A percentile compares a stretch with the other conserved stretches of the same genome.
Conservation (phyloP, 1,140 invertebrate genomes). For the Charaxes varanes region DNA sequence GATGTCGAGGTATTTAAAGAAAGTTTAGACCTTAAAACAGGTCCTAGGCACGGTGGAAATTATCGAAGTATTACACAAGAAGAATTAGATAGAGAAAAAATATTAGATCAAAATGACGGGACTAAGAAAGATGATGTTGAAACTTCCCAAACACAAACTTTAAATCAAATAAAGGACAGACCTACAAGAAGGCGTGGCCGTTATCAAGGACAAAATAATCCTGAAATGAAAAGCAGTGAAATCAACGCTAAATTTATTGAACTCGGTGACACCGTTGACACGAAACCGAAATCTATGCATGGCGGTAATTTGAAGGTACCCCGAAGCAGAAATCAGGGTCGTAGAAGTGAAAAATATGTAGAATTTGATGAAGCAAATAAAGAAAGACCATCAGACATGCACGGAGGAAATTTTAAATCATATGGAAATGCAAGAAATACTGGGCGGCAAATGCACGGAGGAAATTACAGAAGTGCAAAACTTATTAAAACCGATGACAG, state of each 20-base stretch:
- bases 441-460: conserved; percentile 41
- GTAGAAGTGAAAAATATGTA: conserved; percentile 41
- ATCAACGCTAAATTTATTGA: conserved; percentile 36
- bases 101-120: conserved; percentile 1
- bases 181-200: background rate
- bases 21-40: conserved; percentile 42
- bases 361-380: conserved; percentile 39
- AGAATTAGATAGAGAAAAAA: conserved; percentile 16
- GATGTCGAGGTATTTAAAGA: conserved; percentile 64
- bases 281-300: conserved; percentile 24
- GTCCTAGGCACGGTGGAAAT: conserved; percentile 64
- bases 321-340: conserved; percentile 14
- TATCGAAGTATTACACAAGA: conserved; percentile 42
- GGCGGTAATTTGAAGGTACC: conserved; percentile 39
- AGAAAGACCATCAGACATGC: conserved; percentile 23
- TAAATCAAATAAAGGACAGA: conserved; percentile 26
- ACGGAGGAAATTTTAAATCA: conserved; percentile 38
- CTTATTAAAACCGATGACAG: conserved; percentile 26
- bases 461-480: conserved; percentile 55
- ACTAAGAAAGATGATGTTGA: conserved; percentile 31
- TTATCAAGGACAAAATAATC: background rate
- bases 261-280: conserved; percentile 23
- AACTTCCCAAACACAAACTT: conserved; percentile 43
- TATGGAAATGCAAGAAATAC: conserved; percentile 25
- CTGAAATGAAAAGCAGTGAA: background rate